A percentile compares a stretch with the other conserved stretches of the same genome.
Conservation (phyloP, 2,113 vertebrate genomes). For the rabbit (Oryctolagus cuniculus) region DNA sequence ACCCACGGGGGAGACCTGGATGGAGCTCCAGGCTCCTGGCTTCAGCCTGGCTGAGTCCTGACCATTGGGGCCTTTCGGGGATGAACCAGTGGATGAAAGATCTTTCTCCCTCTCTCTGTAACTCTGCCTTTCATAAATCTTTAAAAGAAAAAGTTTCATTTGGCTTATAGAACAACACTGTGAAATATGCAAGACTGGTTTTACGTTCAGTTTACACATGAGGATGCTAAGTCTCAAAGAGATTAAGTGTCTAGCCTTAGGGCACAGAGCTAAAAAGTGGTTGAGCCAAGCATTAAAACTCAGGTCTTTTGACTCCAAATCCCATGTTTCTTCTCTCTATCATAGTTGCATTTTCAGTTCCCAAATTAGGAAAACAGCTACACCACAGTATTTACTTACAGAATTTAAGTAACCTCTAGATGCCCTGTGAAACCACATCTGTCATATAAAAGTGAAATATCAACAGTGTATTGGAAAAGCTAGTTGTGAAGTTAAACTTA, state of each 20-base stretch:
- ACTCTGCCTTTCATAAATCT: too few species aligned
- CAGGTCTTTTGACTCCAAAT: conserved; percentile 49
- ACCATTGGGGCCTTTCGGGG: too few species aligned
- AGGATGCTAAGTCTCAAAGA: conserved; percentile 42
- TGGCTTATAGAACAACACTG: conserved; percentile 3
- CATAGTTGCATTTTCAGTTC: conserved; percentile 64
- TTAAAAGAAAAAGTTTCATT: neutral
- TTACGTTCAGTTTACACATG: neutral
- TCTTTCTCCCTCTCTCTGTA: too few species aligned
- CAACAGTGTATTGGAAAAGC: conserved; percentile 70
- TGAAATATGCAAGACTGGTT: conserved; percentile 6
- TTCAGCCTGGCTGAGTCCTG: too few species aligned
- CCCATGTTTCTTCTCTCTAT: conserved; percentile 51
- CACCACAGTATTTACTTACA: conserved; percentile 67
- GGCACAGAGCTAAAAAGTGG: conserved; percentile 51
- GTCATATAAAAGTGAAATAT: conserved; percentile 72
- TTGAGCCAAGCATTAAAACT: conserved; percentile 64
- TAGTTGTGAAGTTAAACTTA: conserved; percentile 69
- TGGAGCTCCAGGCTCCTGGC: too few species aligned
- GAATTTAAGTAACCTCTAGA: conserved; percentile 70
- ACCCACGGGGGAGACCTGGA: too few species aligned
- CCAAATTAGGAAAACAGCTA: conserved; percentile 62
- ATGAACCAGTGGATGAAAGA: too few species aligned
- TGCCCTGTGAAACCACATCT: conserved; percentile 75
- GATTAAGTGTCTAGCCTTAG: conserved; percentile 48